Conservation (phyloP, 2,888 invertebrate genomes). For the Catocala fraxini region DNA sequence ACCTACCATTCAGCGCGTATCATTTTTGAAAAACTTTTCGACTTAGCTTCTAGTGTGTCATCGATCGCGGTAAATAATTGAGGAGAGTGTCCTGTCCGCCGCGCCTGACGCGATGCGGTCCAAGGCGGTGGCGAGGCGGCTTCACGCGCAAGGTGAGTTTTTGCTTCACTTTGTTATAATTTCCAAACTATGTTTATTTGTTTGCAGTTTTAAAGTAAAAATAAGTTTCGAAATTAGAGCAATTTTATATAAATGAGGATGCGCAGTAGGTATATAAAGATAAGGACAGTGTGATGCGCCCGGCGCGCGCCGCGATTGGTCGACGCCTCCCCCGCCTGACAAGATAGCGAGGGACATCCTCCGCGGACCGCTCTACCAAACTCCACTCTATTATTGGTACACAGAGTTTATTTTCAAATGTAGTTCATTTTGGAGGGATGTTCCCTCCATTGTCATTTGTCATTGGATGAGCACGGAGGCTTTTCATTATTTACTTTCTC, state of each 20-base stretch:
- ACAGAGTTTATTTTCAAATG: conserved; percentile 60
- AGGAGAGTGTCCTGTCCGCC: conserved; percentile 68
- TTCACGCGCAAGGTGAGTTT: conserved; percentile 90
- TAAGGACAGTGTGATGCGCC: conserved; percentile 83
- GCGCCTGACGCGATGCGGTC: conserved; percentile 89
- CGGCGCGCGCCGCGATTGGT: conserved; percentile 74
- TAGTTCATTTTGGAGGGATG: conserved; percentile 73
- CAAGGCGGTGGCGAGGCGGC: conserved; percentile 91
- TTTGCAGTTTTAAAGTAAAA: not conserved
- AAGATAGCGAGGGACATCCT: conserved; percentile 86
- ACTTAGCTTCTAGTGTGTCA: conserved; percentile 63
- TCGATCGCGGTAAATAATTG: conserved; percentile 74
- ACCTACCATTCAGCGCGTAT: conserved; percentile 49
- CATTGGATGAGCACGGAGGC: conserved; percentile 83
- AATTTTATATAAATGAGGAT: conserved; percentile 52
- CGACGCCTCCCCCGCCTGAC: conserved; percentile 84
- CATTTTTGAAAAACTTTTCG: conserved; percentile 69
- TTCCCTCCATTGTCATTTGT: conserved; percentile 82
- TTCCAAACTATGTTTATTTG: conserved; percentile 25
- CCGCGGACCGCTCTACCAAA: conserved; percentile 56
- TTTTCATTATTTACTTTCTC: conserved; percentile 80
- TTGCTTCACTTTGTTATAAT: conserved; percentile 18
- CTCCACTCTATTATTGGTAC: conserved; percentile 38
- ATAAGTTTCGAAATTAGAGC: not conserved
- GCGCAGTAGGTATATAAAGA: conserved; percentile 79